Base-by-base conservation (phyloP, 2,113 vertebrate genomes). In the Megatriorchis doriae region DNA sequence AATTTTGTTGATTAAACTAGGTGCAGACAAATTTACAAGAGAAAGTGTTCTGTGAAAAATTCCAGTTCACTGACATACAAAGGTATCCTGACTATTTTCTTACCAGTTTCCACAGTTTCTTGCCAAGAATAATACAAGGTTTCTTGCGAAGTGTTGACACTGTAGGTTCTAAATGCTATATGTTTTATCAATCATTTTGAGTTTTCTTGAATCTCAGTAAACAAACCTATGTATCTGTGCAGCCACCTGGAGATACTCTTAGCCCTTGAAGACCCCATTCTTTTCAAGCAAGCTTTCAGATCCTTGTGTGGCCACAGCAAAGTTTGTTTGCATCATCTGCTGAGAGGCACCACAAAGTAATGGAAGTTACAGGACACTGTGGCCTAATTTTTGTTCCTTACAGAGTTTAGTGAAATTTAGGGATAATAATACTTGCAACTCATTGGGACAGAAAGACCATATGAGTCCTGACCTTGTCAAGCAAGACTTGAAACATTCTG, bases 1-100 rank as follows among this genome's bases (percentile, higher is more conserved):
- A 96, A 96, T 97, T 96, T 93, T 71, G 89, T 96, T 97, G 94
- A 97, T 98, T 97, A 97, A 97, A 81, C 63, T 94, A 78, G 90
- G 55, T 96, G 93, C 75, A 92, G 97, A 97, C 81, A 97, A 96
- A 98, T 97, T 98, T 97, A 97, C 83, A 93, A 92, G 89, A 86
- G 55, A 48, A 95, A 90, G 84, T 86, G 65, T 93, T 96, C 70
- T 2, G 13, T 97, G 96, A 95, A 96, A 96, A 96, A 94, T 96
- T 94, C 80, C 95, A 95, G 56, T 90, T 95, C 81, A 78, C 91
- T 96, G 93, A 85, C 79, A 86, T 85, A 47, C 65, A 83, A 90
- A 95, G 71, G 82, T 94, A 95, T 88, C 84, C 61, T 97, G 92
- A 71, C 72, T 95, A 9, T 96, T 97, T 97, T 97, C 78, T 93